Evolutionary conservation across 1,140 invertebrate genomes (phyloP).

Genomic region (Brachionus sp.): DNA sequence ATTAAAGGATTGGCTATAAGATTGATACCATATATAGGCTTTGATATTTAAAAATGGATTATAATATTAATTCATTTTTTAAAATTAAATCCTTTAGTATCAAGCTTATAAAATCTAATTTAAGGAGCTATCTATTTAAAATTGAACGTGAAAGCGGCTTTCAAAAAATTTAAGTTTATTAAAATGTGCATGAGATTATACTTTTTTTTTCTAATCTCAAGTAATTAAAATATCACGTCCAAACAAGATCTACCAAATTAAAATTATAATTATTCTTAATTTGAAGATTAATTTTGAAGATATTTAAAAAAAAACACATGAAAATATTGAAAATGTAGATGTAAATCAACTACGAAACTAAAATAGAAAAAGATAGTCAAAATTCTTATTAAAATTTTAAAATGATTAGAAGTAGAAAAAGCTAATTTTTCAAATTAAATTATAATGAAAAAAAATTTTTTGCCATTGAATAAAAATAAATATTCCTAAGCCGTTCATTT

Average conservation of each 20-base stretch:
- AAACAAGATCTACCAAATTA: background rate
- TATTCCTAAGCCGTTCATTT: too few relatives aligned
- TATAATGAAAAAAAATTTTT: too few relatives aligned
- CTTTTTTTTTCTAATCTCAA: background rate
- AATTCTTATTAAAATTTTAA: too few relatives aligned
- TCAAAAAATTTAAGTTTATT: background rate
- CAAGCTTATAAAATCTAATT: background rate
- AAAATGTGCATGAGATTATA: background rate
- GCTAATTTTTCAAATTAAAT: too few relatives aligned
- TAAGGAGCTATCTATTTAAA: background rate
- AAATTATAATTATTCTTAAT: background rate
- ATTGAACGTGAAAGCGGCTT: background rate
- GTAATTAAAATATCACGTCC: background rate
- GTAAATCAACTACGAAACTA: too few relatives aligned
- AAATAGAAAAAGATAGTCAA: too few relatives aligned
- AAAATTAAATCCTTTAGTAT: background rate
- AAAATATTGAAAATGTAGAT: background rate
- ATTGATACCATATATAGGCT: background rate
- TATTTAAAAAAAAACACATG: background rate
- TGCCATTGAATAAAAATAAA: too few relatives aligned
- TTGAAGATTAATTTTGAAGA: background rate
- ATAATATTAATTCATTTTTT: background rate
- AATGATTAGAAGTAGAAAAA: too few relatives aligned
- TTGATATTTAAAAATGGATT: constrained; percentile 5
- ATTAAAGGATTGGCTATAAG: background rate